Percentiles rank a stretch among this genome's conserved stretches.
These are phyloP conservation scores for Periophthalmus modestus DNA, from an alignment of 2,113 vertebrate species.

Conservation along the genomic window DNA sequence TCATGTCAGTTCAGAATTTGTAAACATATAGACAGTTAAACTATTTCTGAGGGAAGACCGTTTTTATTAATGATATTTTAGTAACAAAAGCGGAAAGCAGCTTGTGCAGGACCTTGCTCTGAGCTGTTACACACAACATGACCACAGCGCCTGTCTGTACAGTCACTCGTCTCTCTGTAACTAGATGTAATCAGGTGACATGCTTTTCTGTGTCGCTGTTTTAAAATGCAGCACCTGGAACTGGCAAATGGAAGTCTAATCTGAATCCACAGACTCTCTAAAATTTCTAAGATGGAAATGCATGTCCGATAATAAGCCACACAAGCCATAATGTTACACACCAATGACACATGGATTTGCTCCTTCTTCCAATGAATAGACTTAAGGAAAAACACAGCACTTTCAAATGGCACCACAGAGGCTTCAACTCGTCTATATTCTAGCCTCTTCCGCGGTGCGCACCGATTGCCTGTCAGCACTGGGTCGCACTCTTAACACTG, in stretches of 20 bases:
- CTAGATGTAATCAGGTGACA: neutral
- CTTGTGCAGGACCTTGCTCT: no score
- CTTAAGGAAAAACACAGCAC: constrained; percentile 31
- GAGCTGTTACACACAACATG: no score
- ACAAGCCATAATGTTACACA: neutral
- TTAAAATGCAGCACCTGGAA: neutral
- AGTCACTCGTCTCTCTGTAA: neutral
- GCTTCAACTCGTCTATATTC: constrained; percentile 50
- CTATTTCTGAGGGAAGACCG: no score
- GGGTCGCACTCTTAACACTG: constrained; percentile 41
- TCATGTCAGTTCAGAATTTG: neutral
- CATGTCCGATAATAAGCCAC: neutral
- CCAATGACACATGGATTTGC: neutral
- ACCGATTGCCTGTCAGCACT: constrained; percentile 43
- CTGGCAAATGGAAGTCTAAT: neutral
- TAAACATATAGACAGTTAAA: neutral
- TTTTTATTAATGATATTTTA: no score
- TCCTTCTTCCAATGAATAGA: neutral
- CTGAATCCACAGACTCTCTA: neutral
- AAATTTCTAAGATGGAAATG: neutral
- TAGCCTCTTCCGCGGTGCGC: constrained; percentile 23
- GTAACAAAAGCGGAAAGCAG: no score
- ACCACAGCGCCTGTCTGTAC: neutral
- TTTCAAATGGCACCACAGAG: constrained; percentile 61
- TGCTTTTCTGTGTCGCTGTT: neutral